Conservation (phyloP, 2,888 invertebrate genomes). For the Caenorhabditis sp. region DNA sequence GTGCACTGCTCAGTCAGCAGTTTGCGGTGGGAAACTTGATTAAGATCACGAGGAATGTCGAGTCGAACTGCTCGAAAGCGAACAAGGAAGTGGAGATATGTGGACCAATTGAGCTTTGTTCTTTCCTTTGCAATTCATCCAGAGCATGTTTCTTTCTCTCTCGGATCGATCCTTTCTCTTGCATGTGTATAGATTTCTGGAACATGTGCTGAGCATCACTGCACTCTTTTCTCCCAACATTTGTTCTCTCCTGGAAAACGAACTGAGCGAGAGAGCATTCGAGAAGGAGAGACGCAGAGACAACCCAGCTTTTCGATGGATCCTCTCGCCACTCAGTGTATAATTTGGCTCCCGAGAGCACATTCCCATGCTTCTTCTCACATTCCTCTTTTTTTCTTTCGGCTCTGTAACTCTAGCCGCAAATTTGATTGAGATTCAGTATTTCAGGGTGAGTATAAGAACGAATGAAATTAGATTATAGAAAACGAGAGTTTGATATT, state of each 20-base stretch:
- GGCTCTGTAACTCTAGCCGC: not conserved
- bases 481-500: too few species aligned
- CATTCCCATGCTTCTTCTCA: slow-evolving; percentile 17
- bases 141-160: not conserved
- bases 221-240: slow-evolving; percentile 39
- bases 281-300: slow-evolving; percentile 15
- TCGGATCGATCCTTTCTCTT: not conserved
- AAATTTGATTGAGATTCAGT: slow-evolving; percentile 49
- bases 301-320: slow-evolving; percentile 6
- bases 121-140: not conserved
- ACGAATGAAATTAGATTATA: too few species aligned
- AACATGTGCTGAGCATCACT: slow-evolving; percentile 37
- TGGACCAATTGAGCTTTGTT: not conserved
- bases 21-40: too few species aligned
- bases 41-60: too few species aligned
- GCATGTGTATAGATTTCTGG: slow-evolving; percentile 49
- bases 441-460: slow-evolving; percentile 45
- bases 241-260: slow-evolving; percentile 49
- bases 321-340: slow-evolving; percentile 18
- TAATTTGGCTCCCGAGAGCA: slow-evolving; percentile 22
- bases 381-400: slow-evolving; percentile 33
- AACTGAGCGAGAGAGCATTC: slow-evolving; percentile 16
- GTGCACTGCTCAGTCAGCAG: not conserved
- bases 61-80: not conserved
- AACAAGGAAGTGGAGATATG: not conserved